A percentile compares a stretch with the other conserved stretches of the same genome.
These are phyloP conservation scores for Drosophila setosimentum DNA, from an alignment of 2,888 invertebrate genomes.

Conservation along the genomic window DNA sequence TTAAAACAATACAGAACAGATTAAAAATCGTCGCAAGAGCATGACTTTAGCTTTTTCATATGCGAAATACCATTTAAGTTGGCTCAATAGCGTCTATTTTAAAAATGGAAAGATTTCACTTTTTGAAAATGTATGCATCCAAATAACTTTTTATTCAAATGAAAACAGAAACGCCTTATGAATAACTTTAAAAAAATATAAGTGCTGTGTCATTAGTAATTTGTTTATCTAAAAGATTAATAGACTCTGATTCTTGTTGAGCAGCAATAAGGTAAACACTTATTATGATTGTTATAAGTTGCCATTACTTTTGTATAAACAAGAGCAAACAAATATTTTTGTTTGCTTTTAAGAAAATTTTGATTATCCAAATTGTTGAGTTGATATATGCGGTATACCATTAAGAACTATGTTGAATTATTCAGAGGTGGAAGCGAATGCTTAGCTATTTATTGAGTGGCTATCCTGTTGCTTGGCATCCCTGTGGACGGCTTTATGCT, in stretches of 20 bases:
- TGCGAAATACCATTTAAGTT: too few relatives aligned
- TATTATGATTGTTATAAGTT: not conserved
- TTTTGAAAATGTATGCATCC: not conserved
- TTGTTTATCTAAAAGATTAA: conserved; percentile 1
- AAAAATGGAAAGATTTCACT: not conserved
- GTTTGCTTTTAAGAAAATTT: conserved; percentile 9
- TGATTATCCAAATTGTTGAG: not conserved
- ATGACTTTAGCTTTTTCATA: too few relatives aligned
- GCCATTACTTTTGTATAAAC: not conserved
- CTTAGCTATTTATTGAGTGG: conserved; percentile 3
- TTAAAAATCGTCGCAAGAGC: not conserved
- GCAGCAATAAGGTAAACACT: not conserved
- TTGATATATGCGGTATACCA: not conserved
- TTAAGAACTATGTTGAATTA: not conserved
- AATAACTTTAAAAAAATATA: not conserved
- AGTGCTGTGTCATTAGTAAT: too few relatives aligned
- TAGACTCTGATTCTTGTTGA: not conserved
- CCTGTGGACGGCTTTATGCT: conserved; percentile 10
- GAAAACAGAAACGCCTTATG: not conserved
- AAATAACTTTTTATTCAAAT: not conserved
- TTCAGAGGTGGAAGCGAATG: not conserved
- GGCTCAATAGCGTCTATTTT: not conserved
- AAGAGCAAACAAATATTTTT: not conserved
- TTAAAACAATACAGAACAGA: not conserved
- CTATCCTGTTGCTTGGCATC: conserved; percentile 25